Percentiles rank a stretch among this genome's conserved stretches.
Conservation (phyloP, 2,113 vertebrate species). For the Fulica atra region DNA sequence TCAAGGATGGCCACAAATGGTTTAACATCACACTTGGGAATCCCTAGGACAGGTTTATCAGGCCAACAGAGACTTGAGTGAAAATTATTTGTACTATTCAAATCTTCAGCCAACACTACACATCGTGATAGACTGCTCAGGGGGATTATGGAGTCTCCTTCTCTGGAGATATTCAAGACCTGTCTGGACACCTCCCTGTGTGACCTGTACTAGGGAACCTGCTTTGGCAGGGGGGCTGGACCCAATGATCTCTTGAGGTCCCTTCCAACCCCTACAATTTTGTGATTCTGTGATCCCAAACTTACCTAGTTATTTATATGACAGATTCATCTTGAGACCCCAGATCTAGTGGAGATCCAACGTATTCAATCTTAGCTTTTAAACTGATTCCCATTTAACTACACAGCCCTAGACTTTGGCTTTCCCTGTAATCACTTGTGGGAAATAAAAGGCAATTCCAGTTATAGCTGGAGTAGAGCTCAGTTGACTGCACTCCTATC, state of each 20-base stretch:
- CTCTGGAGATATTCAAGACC: no score
- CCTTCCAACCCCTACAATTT: no score
- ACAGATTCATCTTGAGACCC: not conserved
- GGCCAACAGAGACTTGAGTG: not conserved
- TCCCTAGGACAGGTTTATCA: not conserved
- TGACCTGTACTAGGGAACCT: no score
- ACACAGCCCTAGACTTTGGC: not conserved
- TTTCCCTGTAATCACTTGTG: not conserved
- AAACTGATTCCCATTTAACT: not conserved
- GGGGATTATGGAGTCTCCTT: no score
- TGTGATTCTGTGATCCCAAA: not conserved
- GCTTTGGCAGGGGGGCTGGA: no score
- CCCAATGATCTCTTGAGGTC: no score
- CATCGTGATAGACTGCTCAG: not conserved
- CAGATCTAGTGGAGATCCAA: not conserved
- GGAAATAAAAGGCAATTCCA: conserved; percentile 32
- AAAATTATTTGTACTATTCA: not conserved
- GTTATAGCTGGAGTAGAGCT: conserved; percentile 8
- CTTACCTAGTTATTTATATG: not conserved
- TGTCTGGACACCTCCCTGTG: no score
- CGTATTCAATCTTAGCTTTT: not conserved
- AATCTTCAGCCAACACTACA: not conserved
- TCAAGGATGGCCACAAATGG: not conserved
- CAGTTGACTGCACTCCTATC: not conserved
- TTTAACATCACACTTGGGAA: not conserved